phyloP scores from a whole-genome alignment of 2,888 invertebrate genomes.

The Conops quadrifasciatus region DNA sequence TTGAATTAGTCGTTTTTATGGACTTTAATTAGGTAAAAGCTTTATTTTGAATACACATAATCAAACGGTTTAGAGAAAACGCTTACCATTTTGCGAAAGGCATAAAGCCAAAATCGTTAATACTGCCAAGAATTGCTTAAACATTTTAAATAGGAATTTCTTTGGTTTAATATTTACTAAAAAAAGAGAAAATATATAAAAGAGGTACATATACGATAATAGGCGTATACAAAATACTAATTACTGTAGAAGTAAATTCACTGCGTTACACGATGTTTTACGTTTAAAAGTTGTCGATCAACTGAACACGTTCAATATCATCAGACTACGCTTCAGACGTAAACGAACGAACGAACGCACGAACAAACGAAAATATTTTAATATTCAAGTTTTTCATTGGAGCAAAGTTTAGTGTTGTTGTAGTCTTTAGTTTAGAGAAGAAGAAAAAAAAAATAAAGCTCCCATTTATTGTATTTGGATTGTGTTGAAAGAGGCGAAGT shows the following conservation, averaged over 20 bases:
- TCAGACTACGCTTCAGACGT: background rate
- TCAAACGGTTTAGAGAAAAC: background rate
- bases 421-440: background rate
- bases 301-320: slow-evolving; percentile 31
- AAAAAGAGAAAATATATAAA: background rate
- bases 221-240: too few relatives aligned
- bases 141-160: slow-evolving; percentile 48
- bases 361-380: background rate
- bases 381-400: background rate
- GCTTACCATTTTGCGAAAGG: slow-evolving; percentile 58
- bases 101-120: slow-evolving; percentile 54
- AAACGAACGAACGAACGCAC: background rate
- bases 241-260: background rate
- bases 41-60: background rate
- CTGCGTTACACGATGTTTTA: slow-evolving; percentile 25
- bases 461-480: too few relatives aligned
- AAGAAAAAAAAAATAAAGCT: background rate
- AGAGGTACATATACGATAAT: too few relatives aligned
- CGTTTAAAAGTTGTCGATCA: slow-evolving; percentile 27
- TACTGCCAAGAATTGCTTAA: slow-evolving; percentile 54
- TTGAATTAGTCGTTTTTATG: too few relatives aligned
- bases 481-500: background rate
- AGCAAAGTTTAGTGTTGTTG: background rate
- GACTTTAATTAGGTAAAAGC: too few relatives aligned
- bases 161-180: background rate